Evolutionary conservation across 1,140 invertebrate species (phyloP), one percentile per base, ranked within the genome.

Genomic region (Ladona fulva): DNA sequence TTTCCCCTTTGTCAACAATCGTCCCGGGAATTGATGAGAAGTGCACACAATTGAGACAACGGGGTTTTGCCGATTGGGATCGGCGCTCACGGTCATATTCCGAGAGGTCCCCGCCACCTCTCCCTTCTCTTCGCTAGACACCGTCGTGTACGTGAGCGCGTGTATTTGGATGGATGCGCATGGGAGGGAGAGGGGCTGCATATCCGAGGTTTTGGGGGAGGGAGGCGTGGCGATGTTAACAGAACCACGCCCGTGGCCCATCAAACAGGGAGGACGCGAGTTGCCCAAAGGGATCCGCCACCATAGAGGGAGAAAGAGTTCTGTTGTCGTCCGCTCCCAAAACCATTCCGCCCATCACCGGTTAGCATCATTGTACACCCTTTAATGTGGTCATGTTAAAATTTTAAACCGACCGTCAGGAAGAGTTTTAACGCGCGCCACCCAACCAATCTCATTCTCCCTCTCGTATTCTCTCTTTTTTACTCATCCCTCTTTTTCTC

Each of bases 341-440:
- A 66, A 66, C 52, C 14, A 19, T 66, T 66, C 52, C 52, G 52
- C 52, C 52, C 52, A 22, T 66, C 52, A 66, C 52, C 52, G n/a
- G n/a, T 66, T 16, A 66, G n/a, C n/a, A 66, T 16, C 52, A 22
- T 66, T 22, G 52, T 66, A 66, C 52, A 66, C 52, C 52, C 52
- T 66, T 66, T 66, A 66, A 66, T 66, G 52, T 66, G 52, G 52
- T 66, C n/a, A 22, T 22, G 52, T 66, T 66, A 66, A 66, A 66
- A 66, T 66, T 66, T 66, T 66, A 66, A 66, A 66, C 3, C 44
- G 44, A 52, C 44, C n/a, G 52, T 66, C 52, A 66, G 16, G 52
- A 66, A 19, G 12, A 66, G 52, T 66, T 22, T 66, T 66, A 66
- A 66, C 52, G 52, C 29, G 12, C 52, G 12, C n/a, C 16, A 12